Conservation (phyloP, 1,140 invertebrate genomes). For the Berghia stephanieae region DNA sequence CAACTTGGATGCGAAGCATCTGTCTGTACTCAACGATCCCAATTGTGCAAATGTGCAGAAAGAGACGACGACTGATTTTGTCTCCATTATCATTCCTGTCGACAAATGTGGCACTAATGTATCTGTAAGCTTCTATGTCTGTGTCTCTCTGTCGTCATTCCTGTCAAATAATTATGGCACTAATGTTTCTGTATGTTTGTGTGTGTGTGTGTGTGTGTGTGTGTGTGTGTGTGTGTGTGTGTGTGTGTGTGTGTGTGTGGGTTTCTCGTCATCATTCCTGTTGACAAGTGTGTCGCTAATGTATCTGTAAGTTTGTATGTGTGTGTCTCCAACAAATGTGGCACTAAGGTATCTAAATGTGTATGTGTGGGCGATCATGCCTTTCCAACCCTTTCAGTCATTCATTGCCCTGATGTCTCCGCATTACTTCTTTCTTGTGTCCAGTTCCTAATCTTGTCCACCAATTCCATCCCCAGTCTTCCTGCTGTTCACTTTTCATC, state of each 20-base stretch:
- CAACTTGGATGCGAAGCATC: conserved; percentile 45
- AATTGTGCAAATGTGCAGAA: conserved; percentile 11
- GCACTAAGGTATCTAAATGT: neutral
- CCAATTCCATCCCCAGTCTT: neutral
- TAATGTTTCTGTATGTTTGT: neutral
- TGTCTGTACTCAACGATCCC: conserved; percentile 36
- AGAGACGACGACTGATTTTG: neutral
- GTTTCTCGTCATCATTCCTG: conserved; percentile 10
- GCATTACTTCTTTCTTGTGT: too few relatives aligned
- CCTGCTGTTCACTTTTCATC: neutral
- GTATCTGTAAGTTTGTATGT: conserved; percentile 18
- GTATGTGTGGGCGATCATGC: neutral
- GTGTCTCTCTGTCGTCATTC: neutral
- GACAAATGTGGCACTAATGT: conserved; percentile 26
- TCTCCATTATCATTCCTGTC: conserved; percentile 25
- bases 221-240: neutral
- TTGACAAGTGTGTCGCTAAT: conserved; percentile 28
- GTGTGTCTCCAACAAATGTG: conserved; percentile 4
- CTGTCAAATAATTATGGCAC: neutral
- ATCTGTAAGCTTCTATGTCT: conserved; percentile 17
- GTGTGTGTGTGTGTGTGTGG: too few relatives aligned
- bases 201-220: neutral
- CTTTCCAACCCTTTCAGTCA: neutral
- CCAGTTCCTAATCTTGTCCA: too few relatives aligned
- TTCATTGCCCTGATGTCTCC: neutral